Evolutionary conservation across 2,113 vertebrate species (phyloP).

Genomic region (Amphiprion ocellaris): DNA sequence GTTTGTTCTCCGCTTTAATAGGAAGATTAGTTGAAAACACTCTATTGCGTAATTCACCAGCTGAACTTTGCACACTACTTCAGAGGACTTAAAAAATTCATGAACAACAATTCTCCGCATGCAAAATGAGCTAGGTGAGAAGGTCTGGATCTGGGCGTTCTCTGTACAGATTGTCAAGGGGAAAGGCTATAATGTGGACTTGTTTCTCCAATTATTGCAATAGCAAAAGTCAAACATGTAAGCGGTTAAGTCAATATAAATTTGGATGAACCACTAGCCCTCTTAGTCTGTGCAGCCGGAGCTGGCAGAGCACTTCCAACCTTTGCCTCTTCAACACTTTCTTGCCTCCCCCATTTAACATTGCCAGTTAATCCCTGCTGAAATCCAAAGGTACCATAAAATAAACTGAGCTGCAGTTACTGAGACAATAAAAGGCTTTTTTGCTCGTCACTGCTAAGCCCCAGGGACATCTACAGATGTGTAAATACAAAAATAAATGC

Average conservation of each 20-base stretch:
- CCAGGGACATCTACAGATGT: slow-evolving; percentile 20
- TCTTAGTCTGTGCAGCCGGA: slow-evolving; percentile 13
- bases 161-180: slow-evolving; percentile 30
- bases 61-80: slow-evolving; percentile 67
- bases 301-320: slow-evolving; percentile 41
- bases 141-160: slow-evolving; percentile 22
- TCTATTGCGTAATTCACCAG: slow-evolving; percentile 52
- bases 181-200: slow-evolving; percentile 52
- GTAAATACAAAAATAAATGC: slow-evolving; percentile 50
- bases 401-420: slow-evolving; percentile 44
- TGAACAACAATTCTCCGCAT: slow-evolving; percentile 59
- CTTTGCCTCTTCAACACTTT: slow-evolving; percentile 42
- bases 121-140: slow-evolving; percentile 52
- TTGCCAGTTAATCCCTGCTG: slow-evolving; percentile 35
- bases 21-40: slow-evolving; percentile 62
- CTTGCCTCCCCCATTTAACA: slow-evolving; percentile 41
- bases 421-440: slow-evolving; percentile 44
- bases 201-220: slow-evolving; percentile 62
- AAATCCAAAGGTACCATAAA: slow-evolving; percentile 54
- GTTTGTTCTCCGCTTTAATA: slow-evolving; percentile 51
- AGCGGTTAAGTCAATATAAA: slow-evolving; percentile 33
- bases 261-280: slow-evolving; percentile 43
- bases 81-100: slow-evolving; percentile 64
- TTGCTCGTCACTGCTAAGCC: slow-evolving; percentile 12
- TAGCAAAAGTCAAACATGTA: slow-evolving; percentile 50